Percentiles rank a stretch among this genome's conserved stretches.
Conservation (phyloP, 92 coral and sea anemone species). For the Epizoanthus stellaris region DNA sequence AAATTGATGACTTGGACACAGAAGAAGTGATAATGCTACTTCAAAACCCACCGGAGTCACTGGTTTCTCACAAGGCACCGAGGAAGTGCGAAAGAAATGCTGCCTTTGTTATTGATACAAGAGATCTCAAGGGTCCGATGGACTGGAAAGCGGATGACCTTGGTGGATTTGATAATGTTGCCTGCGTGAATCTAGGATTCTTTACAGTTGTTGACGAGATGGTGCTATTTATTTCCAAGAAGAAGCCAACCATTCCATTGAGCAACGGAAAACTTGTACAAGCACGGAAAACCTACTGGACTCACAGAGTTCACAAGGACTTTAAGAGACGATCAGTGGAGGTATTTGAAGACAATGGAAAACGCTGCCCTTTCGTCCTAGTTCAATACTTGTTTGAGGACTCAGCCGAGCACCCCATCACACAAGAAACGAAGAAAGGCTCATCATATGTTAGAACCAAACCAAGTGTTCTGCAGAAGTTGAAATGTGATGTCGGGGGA, state of each 20-base stretch:
- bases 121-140: neutral
- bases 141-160: neutral
- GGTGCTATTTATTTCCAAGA: neutral
- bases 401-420: neutral
- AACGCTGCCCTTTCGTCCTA: neutral
- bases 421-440: neutral
- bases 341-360: neutral
- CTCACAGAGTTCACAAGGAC: conserved; percentile 26
- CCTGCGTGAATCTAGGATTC: neutral
- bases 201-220: neutral
- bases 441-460: conserved; percentile 9
- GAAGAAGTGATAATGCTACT: neutral
- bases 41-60: neutral
- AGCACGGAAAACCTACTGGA: conserved; percentile 31
- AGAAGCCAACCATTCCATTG: neutral
- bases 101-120: neutral
- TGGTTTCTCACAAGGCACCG: neutral
- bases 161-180: no score
- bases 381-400: conserved; percentile 9
- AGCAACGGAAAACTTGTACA: conserved; percentile 10
- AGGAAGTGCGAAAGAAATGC: neutral
- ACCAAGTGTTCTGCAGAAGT: conserved; percentile 28
- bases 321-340: conserved; percentile 28
- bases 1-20: neutral
- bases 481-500: conserved; percentile 2